A percentile compares a stretch with the other conserved stretches of the same genome.
Evolutionary conservation across 1,140 invertebrate species (phyloP).

Genomic region (Plectrocnemia conspersa): DNA sequence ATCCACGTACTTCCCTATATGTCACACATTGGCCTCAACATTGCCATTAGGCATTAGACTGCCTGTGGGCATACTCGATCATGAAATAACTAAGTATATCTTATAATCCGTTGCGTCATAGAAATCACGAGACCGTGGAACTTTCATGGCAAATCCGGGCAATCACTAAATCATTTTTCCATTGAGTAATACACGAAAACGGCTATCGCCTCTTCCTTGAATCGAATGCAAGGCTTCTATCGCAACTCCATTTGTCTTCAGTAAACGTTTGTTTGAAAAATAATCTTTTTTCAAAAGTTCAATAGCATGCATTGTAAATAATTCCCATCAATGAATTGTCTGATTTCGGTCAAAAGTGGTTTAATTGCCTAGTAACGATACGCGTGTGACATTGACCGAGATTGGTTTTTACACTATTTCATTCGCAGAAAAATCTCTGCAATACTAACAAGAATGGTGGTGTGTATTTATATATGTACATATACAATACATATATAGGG

Average conservation of each 20-base stretch:
- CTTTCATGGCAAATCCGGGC: slow-evolving; percentile 6
- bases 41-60: no score
- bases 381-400: slow-evolving; percentile 14
- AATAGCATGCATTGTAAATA: background rate
- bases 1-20: no score
- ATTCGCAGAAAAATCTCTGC: background rate
- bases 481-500: background rate
- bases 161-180: background rate
- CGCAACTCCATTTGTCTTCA: background rate
- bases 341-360: background rate
- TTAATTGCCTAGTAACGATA: background rate
- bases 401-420: slow-evolving; percentile 19
- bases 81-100: slow-evolving; percentile 6
- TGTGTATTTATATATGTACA: slow-evolving; percentile 1
- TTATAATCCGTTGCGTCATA: background rate
- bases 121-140: slow-evolving; percentile 19
- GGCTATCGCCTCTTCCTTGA: slow-evolving; percentile 1
- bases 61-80: slow-evolving; percentile 9
- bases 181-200: background rate
- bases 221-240: background rate
- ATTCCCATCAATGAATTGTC: background rate
- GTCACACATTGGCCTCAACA: no score
- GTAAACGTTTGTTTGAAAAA: background rate
- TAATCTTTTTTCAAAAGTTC: background rate
- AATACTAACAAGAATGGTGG: background rate